Percentiles rank a stretch among this genome's conserved stretches.
Conservation (phyloP, 30 jellyfish, hydroid and myxozoan genomes). For the Clytia hemisphaerica region DNA sequence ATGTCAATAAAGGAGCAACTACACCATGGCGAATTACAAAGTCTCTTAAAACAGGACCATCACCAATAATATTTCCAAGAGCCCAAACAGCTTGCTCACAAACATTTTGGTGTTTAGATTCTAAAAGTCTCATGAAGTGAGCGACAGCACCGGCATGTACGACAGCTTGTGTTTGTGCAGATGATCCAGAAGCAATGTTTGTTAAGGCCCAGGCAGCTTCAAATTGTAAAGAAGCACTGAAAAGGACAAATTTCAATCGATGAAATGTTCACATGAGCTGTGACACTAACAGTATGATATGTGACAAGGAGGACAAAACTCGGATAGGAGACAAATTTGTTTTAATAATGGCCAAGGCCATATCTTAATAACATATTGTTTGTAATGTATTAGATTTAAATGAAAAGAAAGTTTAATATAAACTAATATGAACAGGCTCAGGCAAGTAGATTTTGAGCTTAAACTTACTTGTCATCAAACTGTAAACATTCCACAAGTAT, state of each 20-base stretch:
- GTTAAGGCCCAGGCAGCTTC: constrained; percentile 99
- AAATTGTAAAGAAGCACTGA: constrained; percentile 85
- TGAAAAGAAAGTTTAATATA: background rate
- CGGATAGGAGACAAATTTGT: background rate
- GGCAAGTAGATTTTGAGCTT: background rate
- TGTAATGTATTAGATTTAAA: background rate
- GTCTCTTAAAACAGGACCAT: constrained; percentile 84
- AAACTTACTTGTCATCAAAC: constrained; percentile 72
- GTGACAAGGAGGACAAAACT: background rate
- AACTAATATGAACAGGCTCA: too few relatives aligned
- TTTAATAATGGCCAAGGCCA: background rate
- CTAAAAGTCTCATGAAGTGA: constrained; percentile 70
- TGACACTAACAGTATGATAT: too few relatives aligned
- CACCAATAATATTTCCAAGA: constrained; percentile 90
- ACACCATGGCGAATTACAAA: constrained; percentile 80
- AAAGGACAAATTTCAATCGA: background rate
- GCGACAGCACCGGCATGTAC: constrained; percentile 98
- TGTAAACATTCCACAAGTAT: constrained; percentile 87
- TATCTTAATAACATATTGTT: background rate
- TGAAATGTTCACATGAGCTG: too few relatives aligned
- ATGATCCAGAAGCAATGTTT: constrained; percentile 96
- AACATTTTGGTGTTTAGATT: constrained; percentile 77
- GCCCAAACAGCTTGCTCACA: constrained; percentile 99
- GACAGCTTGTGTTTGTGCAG: constrained; percentile 95
- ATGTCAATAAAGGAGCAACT: constrained; percentile 61